These are phyloP conservation scores for Ophthalmolycus amberensis DNA, from an alignment of 2,113 vertebrate genomes.

Conservation along the genomic window DNA sequence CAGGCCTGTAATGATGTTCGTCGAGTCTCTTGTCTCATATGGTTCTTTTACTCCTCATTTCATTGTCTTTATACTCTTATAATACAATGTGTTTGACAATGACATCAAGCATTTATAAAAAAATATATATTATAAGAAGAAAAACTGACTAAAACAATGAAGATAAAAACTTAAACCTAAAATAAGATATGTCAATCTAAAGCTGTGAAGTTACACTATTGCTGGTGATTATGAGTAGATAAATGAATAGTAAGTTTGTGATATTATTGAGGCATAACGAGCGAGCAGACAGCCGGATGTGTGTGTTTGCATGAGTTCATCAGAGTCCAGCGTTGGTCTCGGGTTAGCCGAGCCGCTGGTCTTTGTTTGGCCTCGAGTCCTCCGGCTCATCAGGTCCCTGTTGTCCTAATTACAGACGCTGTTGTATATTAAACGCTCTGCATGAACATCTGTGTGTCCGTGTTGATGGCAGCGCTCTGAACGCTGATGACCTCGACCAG, in stretches of 20 bases:
- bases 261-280: constrained; percentile 5
- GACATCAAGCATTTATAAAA: neutral
- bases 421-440: constrained; percentile 26
- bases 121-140: neutral
- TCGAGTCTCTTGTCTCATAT: neutral
- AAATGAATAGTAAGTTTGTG: neutral
- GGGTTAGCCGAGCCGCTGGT: neutral
- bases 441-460: neutral
- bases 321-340: neutral
- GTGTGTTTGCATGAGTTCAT: neutral
- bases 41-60: neutral
- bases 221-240: neutral
- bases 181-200: too few relatives aligned
- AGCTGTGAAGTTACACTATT: neutral
- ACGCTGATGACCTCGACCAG: constrained; percentile 45
- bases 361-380: constrained; percentile 40
- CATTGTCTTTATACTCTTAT: too few relatives aligned
- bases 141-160: too few relatives aligned
- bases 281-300: neutral
- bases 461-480: accelerated
- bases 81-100: too few relatives aligned
- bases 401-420: constrained; percentile 42
- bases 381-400: constrained; percentile 21
- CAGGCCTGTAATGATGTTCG: neutral
- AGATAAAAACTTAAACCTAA: too few relatives aligned